Percentiles rank a stretch among this genome's conserved stretches.
Conservation (phyloP, 2,797 vertebrate genomes). For the Ctenopoma kingsleyae region DNA sequence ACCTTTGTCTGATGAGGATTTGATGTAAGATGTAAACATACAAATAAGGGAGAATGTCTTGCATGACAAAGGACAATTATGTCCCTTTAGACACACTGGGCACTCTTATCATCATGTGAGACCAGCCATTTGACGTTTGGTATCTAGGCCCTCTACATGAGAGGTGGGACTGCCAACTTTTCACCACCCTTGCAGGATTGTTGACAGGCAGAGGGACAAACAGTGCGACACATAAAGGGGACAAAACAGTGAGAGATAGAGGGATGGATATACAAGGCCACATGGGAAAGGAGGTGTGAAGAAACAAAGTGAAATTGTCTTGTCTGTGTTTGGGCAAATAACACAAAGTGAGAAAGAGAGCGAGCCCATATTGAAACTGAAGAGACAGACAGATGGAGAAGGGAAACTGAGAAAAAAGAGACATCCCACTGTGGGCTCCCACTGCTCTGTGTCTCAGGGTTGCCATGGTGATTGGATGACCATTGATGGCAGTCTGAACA, state of each 20-base stretch:
- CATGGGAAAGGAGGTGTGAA: constrained; percentile 21
- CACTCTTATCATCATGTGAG: constrained; percentile 57
- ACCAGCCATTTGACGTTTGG: constrained; percentile 63
- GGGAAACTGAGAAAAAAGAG: constrained; percentile 25
- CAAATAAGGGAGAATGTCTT: constrained; percentile 36
- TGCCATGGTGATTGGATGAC: constrained; percentile 77
- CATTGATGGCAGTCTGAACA: constrained; percentile 59
- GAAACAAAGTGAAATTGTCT: constrained; percentile 26
- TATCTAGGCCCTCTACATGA: constrained; percentile 41
- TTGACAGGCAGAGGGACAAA: constrained; percentile 38
- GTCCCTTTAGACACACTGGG: constrained; percentile 45
- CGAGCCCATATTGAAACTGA: constrained; percentile 24
- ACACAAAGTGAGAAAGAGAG: constrained; percentile 11
- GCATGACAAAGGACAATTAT: constrained; percentile 46
- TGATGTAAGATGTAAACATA: constrained; percentile 63
- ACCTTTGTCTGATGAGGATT: constrained; percentile 61
- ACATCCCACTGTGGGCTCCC: constrained; percentile 55
- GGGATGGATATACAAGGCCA: constrained; percentile 19
- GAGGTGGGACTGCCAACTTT: constrained; percentile 58
- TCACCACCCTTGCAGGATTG: constrained; percentile 33
- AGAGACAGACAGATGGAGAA: constrained; percentile 35
- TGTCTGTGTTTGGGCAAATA: constrained; percentile 4
- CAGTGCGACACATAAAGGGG: constrained; percentile 16
- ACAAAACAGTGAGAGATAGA: constrained; percentile 15
- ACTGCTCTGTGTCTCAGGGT: constrained; percentile 55